Base-by-base conservation (phyloP, 2,888 invertebrate genomes). In the Pseudeuparius sepicola region DNA sequence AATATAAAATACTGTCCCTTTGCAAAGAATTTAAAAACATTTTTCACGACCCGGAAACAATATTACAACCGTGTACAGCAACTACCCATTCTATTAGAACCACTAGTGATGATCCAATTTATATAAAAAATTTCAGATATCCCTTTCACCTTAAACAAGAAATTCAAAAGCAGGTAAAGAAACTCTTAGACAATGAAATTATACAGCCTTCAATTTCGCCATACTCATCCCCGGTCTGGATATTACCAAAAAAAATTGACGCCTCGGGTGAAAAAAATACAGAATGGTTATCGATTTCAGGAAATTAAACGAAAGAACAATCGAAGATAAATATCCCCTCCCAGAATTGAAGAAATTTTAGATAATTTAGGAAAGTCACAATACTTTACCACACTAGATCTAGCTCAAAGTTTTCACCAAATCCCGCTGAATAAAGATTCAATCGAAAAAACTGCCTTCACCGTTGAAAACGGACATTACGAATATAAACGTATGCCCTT, bases 321-420 rank as follows among this genome's bases (percentile, higher is more conserved):
- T 36, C n/a, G 16, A 17, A 6, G 31, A 31, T 30, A 34, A 34
- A 29, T 34, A 30, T 30, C 35, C 35, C 9, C 17, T 35, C 9
- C 35, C 35, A 10, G 10, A 16, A 40, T 33, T 17, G 4, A 29
- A 40, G 7, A 5, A n/a, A n/a, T n/a, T n/a, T n/a, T n/a, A n/a
- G n/a, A n/a, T n/a, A n/a, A n/a, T n/a, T n/a, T n/a, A n/a, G 23
- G 24, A 23, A 20, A 24, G 15, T 31, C 17, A 11, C 23, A 47
- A 14, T 56, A 51, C 29, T 57, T 57, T 34, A 46, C 50, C 1
- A 51, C 46, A 0, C 28, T 57, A 4, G 54, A 58, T 34, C 32
- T 56, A 4, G 50, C 54, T 1, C 45, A 42, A 17, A 56, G 55
- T 1, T 59, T 53, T 30, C 50, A 52, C 29, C 56, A 59, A 35